Conservation (phyloP, 1,140 invertebrate species). For the Ylistrum balloti region DNA sequence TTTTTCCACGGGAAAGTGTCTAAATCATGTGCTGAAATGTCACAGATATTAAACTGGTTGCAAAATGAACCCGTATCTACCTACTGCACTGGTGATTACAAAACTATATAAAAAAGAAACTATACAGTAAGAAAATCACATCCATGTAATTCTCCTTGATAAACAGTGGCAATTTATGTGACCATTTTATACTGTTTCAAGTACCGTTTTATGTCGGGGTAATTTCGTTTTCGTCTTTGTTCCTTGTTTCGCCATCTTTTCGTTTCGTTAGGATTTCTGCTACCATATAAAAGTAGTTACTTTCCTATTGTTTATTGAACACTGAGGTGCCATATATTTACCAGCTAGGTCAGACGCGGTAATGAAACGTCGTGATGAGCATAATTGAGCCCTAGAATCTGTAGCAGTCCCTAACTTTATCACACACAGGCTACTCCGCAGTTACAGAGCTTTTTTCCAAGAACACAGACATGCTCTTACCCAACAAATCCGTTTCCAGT, state of each 20-base stretch:
- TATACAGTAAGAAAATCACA: too few relatives aligned
- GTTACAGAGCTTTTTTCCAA: neutral
- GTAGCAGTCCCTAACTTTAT: neutral
- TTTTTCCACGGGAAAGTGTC: too few relatives aligned
- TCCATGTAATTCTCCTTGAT: too few relatives aligned
- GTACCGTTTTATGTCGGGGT: too few relatives aligned
- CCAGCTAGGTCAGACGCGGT: neutral
- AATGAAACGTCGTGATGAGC: neutral
- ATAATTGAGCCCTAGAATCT: neutral
- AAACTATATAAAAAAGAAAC: too few relatives aligned
- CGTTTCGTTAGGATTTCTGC: neutral
- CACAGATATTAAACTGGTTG: too few relatives aligned
- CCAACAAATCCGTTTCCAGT: neutral
- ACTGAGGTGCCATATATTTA: too few relatives aligned
- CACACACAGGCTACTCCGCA: neutral
- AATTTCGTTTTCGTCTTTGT: neutral
- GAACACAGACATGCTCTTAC: neutral
- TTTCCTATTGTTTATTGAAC: neutral
- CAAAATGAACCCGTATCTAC: too few relatives aligned
- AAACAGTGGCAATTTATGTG: too few relatives aligned
- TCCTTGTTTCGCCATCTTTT: neutral
- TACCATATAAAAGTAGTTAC: neutral
- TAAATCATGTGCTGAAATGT: too few relatives aligned
- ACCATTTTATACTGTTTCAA: too few relatives aligned
- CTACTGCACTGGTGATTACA: too few relatives aligned